Percentiles rank a stretch among this genome's conserved stretches.
Conservation (phyloP, 2,113 vertebrate genomes). For the Bos taurus region DNA sequence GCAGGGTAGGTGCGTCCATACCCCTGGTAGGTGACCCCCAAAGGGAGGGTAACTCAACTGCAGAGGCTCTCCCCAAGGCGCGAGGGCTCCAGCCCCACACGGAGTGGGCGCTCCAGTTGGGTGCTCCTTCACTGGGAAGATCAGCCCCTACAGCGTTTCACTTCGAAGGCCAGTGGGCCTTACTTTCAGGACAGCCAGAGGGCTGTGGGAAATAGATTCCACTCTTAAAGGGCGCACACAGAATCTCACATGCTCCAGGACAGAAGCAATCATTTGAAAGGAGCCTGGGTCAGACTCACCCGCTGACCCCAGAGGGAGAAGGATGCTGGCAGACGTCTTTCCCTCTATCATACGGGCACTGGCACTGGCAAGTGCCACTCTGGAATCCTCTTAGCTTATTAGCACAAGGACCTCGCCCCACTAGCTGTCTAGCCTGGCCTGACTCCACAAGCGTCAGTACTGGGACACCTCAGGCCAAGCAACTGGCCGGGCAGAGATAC, state of each 20-base stretch:
- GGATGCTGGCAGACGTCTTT: not conserved
- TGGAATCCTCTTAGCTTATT: not conserved
- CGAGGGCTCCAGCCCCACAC: not conserved
- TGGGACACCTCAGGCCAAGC: not conserved
- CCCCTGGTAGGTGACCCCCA: not conserved
- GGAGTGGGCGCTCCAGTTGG: not conserved
- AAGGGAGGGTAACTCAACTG: not conserved
- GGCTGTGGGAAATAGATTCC: not conserved
- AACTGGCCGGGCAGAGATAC: not conserved
- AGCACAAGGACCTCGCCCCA: not conserved
- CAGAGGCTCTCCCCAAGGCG: not conserved
- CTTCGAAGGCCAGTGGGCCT: not conserved
- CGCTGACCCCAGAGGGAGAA: not conserved
- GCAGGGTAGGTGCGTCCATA: rapidly evolving
- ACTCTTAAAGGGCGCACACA: not conserved
- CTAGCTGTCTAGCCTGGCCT: not conserved
- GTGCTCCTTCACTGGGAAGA: not conserved
- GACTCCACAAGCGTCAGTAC: not conserved
- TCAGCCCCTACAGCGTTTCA: no score
- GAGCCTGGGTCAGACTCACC: not conserved
- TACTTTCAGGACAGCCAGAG: not conserved
- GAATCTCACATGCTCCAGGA: not conserved
- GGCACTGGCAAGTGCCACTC: not conserved
- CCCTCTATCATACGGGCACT: not conserved
- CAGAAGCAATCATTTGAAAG: not conserved